These are phyloP conservation scores for Calameuta idolon DNA, from an alignment of 2,888 invertebrate genomes.

Conservation along the genomic window DNA sequence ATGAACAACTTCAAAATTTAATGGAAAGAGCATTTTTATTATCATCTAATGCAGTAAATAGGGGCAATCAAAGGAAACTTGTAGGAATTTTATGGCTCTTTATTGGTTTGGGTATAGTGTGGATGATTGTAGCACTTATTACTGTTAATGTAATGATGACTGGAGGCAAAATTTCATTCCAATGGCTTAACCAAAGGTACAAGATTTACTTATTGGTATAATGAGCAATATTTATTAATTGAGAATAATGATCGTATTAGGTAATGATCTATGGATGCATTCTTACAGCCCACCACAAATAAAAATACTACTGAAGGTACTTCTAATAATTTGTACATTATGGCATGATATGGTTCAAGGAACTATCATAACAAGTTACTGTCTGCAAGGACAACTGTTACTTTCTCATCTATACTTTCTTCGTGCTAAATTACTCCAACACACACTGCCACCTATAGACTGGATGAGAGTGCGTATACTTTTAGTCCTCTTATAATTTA, in stretches of 20 bases:
- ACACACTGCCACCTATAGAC: constrained; percentile 78
- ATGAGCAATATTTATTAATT: constrained; percentile 7
- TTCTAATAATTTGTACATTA: constrained; percentile 77
- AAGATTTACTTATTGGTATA: constrained; percentile 13
- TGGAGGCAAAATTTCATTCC: constrained; percentile 73
- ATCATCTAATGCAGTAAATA: constrained; percentile 76
- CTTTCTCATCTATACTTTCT: constrained; percentile 81
- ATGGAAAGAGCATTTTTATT: constrained; percentile 86
- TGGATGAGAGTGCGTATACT: constrained; percentile 79
- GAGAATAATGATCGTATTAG: constrained; percentile 9
- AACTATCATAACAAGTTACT: constrained; percentile 85
- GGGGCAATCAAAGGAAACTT: constrained; percentile 77
- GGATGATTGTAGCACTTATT: constrained; percentile 78
- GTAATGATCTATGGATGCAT: background rate
- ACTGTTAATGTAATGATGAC: constrained; percentile 77
- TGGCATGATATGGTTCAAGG: constrained; percentile 86
- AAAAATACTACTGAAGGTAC: constrained; percentile 70
- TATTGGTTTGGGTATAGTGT: constrained; percentile 76
- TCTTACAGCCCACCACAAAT: constrained; percentile 69
- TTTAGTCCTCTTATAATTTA: background rate
- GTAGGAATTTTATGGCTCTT: constrained; percentile 81
- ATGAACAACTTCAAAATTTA: constrained; percentile 84
- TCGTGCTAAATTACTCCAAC: constrained; percentile 78
- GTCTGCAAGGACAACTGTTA: constrained; percentile 83
- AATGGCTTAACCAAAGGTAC: constrained; percentile 75